Evolutionary conservation across 92 coral and sea anemone genomes (phyloP).

Genomic region (Epizoanthus fatuus): DNA sequence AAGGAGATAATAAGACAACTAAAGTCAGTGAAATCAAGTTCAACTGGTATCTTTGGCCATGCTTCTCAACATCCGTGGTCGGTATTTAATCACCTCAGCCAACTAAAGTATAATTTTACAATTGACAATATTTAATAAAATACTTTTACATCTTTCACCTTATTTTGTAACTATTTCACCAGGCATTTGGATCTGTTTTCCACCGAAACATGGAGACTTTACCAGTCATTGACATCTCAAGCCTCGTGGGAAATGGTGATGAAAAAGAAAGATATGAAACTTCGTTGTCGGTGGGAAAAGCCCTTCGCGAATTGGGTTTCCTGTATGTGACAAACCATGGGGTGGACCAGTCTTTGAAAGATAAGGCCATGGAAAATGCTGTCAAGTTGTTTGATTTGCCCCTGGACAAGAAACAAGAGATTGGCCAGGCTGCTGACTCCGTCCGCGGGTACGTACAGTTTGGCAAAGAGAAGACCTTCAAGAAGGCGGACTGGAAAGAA

Average conservation of each 20-base stretch:
- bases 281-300: constrained; percentile 60
- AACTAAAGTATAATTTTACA: no score
- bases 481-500: constrained; percentile 87
- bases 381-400: constrained; percentile 77
- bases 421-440: constrained; percentile 59
- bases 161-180: neutral
- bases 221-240: constrained; percentile 69
- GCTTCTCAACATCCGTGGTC: no score
- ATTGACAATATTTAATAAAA: no score
- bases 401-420: constrained; percentile 63
- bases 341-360: constrained; percentile 56
- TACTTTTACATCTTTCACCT: no score
- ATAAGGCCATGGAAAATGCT: constrained; percentile 56
- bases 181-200: constrained; percentile 17
- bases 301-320: constrained; percentile 84
- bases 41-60: no score
- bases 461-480: constrained; percentile 70
- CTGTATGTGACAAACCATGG: constrained; percentile 84
- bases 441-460: constrained; percentile 82
- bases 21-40: no score
- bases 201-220: constrained; percentile 43
- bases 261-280: constrained; percentile 32
- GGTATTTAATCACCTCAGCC: no score
- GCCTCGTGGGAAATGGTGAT: constrained; percentile 41
- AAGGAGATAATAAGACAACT: no score